Base-by-base conservation (phyloP, 2,113 vertebrate species). In the Sinocyclocheilus rhinocerous region DNA sequence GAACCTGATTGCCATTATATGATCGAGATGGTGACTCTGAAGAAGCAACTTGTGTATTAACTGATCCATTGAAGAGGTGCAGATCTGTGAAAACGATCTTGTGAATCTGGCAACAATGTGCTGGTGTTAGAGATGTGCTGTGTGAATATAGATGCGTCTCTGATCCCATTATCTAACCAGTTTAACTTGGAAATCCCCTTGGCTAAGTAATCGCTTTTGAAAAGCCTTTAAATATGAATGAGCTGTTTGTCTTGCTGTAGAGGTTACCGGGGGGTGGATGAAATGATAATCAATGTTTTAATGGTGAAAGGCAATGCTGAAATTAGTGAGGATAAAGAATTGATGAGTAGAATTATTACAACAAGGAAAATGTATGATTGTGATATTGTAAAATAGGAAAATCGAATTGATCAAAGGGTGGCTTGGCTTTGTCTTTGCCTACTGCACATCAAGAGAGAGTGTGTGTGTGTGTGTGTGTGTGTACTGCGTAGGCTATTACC, bases 151-250 rank as follows among this genome's bases (percentile, higher is more conserved):
- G 85, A 85, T 89, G 87, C 89, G 59, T 88, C 78, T 52, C 87
- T 88, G 81, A 90, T 90, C 90, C 90, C 39, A 88, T 29, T 72
- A 78, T 85, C 72, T 85, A 72, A 36, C 52, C 81, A 55, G 73
- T 89, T 80, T 67, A 79, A 87, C 76, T 77, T 84, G 65, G 75
- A 88, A 86, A 83, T 72, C 55, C 50, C 84, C n/a, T 85, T 55
- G 73, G 65, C 59, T 26, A 57, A 18, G 55, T 83, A 65, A 88
- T 78, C 87, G 67, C 42, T 67, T 72, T 36, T 80, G 36, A 77
- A 76, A 85, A 57, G 33, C 67, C 73, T 85, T 85, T 83, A 61
- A 86, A 86, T 55, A 80, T 83, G 81, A 88, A 86, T 83, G 61
- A 84, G 85, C 48, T 83, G 81, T 85, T 83, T 75, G 76, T 83